Base-by-base conservation (phyloP, 2,797 vertebrate genomes). In the Ataeniobius toweri region DNA sequence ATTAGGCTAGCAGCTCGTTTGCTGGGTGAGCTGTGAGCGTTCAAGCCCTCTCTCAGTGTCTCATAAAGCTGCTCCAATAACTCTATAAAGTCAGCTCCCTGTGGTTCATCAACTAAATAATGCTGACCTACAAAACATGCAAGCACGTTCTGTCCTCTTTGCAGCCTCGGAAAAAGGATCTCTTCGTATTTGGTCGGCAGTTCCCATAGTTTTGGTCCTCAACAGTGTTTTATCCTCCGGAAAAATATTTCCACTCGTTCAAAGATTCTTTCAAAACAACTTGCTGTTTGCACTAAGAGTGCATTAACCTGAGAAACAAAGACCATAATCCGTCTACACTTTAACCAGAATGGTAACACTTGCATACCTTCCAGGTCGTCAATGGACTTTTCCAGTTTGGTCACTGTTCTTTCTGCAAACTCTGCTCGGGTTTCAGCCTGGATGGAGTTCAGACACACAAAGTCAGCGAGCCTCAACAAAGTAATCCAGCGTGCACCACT, bases 341-440 rank as follows among this genome's bases (percentile, higher is more conserved):
- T 61, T 8, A 67, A 55, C 2, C 10, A 46, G n/a, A 67, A 78
- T 20, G 13, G 0, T 53, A 55, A 20, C 56, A 65, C 58, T 61
- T 74, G 87, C 90, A 39, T 97, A 99, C 98, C 98, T 99, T 99
- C 98, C 95, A 99, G 97, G 89, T 99, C 98, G 77, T 99, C 98
- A 1, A 99, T 99, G 28, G 96, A 95, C 89, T 99, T 99, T 94
- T 99, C 98, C 97, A 99, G 96, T 96, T 99, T 99, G 83, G 98
- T 94, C 89, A 99, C 98, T 31, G 97, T 96, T 89, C 98, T 97
- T 92, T 99, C 98, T 3, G 98, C 98, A 94, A 99, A 99, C 89
- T 99, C 98, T 1, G 98, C 98, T 70, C 98, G 96, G 69, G 98
- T 99, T 94, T 99, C 98, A 72, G 98, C 98, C 98, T 99, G 79